Evolutionary conservation across 2,113 vertebrate species (phyloP), one percentile per base, ranked within the genome.

Genomic region (Ophthalmolycus amberensis): DNA sequence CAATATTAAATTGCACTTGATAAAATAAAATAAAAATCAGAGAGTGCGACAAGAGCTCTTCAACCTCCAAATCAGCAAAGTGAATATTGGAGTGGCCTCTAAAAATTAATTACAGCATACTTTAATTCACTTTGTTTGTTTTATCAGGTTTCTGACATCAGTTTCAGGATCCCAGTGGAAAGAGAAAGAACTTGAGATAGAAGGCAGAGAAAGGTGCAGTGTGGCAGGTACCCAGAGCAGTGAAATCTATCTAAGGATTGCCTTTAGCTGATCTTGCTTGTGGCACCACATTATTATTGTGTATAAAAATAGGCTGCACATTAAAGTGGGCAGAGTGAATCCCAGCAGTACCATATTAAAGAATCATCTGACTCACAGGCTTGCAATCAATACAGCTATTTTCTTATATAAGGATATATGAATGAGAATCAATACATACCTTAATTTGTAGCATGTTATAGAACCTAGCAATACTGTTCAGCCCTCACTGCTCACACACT

Each of bases 1-100:
- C 84, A 90, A 85, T 90, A 92, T 92, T 91, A 92, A 93, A 94
- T 79, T 88, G 85, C 85, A 86, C 86, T 93, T 88, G 79, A 90
- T 93, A 72, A 89, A 92, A 89, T 86, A 86, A 91, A 93, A 92
- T 89, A 87, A 81, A 90, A 91, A 90, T 85, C 75, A 75, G 80
- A 77, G 74, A 72, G 77, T 83, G 79, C 46, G 56, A 86, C 85
- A 88, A 90, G 75, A 86, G 77, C 85, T 87, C 85, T 85, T 84
- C 70, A 90, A 78, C 70, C 40, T 80, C 66, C 58, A 79, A 89
- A 92, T 89, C 68, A 73, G 80, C 63, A 80, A 85, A 89, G 59
- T 86, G 83, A 85, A 89, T 79, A 83, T 80, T 85, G 58, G 74
- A 91, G 79, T 82, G 71, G 54, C 59, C 25, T 68, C 52, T 68